These are phyloP conservation scores for Zaprionus taronus DNA, from an alignment of 1,140 invertebrate genomes.

Conservation along the genomic window DNA sequence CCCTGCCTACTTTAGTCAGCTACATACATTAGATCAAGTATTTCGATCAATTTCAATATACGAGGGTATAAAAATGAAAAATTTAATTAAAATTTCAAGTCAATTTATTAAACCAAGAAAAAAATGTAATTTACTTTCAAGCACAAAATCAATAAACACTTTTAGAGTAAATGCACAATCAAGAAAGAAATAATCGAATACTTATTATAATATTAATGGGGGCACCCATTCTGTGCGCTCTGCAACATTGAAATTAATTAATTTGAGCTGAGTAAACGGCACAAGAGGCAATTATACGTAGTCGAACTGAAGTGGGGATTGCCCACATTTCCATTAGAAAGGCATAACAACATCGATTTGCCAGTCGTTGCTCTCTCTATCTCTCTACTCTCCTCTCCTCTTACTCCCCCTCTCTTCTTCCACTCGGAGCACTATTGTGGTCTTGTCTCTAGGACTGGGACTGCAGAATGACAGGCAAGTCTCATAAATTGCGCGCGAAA, in stretches of 20 bases:
- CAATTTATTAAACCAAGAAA: not conserved
- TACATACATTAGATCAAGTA: too few relatives aligned
- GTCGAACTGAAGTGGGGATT: slow-evolving; percentile 58
- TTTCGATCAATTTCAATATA: too few relatives aligned
- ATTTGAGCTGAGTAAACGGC: slow-evolving; percentile 49
- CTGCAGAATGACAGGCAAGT: slow-evolving; percentile 53
- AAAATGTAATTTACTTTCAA: not conserved
- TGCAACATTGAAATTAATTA: slow-evolving; percentile 44
- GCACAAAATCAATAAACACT: not conserved
- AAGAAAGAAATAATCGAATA: not conserved
- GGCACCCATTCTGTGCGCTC: not conserved
- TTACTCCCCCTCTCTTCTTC: not conserved
- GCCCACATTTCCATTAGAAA: slow-evolving; percentile 61
- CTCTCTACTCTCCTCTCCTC: not conserved
- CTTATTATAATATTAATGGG: slow-evolving; percentile 1
- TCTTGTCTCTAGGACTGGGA: not conserved
- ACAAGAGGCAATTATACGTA: slow-evolving; percentile 40
- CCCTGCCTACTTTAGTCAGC: too few relatives aligned
- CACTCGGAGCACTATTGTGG: not conserved
- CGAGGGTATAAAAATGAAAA: not conserved
- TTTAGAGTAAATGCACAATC: not conserved
- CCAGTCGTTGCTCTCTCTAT: slow-evolving; percentile 21
- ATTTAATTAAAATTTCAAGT: not conserved
- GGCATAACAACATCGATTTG: slow-evolving; percentile 64
- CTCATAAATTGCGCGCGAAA: slow-evolving; percentile 55